phyloP scores from a whole-genome alignment of 2,888 invertebrate species.

The Cerceris ruficornis region DNA sequence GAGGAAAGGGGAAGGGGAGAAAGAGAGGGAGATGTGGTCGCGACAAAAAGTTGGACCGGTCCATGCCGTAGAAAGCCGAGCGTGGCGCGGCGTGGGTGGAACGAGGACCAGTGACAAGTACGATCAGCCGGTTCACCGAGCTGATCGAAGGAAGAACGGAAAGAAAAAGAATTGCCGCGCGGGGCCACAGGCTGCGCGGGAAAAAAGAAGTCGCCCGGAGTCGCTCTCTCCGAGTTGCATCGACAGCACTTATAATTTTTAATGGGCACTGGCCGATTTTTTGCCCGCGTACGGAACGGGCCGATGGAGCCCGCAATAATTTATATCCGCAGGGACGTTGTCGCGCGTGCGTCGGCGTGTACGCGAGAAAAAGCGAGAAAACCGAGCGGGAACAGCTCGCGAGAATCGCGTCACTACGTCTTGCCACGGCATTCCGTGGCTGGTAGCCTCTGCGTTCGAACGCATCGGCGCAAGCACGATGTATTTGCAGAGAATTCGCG shows the following conservation, averaged over 20 bases:
- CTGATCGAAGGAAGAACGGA: conserved; percentile 50
- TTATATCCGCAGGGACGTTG: conserved; percentile 58
- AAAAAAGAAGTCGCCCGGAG: conserved; percentile 26
- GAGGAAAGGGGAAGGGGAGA: background rate
- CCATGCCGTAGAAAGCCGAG: conserved; percentile 51
- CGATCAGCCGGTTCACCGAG: conserved; percentile 60
- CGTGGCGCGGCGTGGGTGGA: conserved; percentile 61
- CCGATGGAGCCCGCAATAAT: conserved; percentile 45
- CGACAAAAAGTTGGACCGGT: conserved; percentile 66
- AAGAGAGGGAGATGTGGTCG: conserved; percentile 33
- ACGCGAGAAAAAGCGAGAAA: conserved; percentile 56
- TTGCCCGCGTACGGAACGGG: conserved; percentile 39
- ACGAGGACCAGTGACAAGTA: conserved; percentile 68
- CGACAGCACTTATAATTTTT: conserved; percentile 67
- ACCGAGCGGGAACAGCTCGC: conserved; percentile 37
- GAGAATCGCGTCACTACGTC: conserved; percentile 44
- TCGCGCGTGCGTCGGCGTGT: conserved; percentile 53
- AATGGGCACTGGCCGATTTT: conserved; percentile 57
- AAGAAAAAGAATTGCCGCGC: conserved; percentile 38
- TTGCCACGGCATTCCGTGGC: conserved; percentile 18
- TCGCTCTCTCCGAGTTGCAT: conserved; percentile 44
- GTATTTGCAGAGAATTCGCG: background rate
- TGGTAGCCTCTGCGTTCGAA: background rate
- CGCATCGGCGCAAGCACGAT: background rate
- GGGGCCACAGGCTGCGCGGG: conserved; percentile 10